Conservation (phyloP, 2,888 invertebrate species). For the Nephrotoma appendiculata region DNA sequence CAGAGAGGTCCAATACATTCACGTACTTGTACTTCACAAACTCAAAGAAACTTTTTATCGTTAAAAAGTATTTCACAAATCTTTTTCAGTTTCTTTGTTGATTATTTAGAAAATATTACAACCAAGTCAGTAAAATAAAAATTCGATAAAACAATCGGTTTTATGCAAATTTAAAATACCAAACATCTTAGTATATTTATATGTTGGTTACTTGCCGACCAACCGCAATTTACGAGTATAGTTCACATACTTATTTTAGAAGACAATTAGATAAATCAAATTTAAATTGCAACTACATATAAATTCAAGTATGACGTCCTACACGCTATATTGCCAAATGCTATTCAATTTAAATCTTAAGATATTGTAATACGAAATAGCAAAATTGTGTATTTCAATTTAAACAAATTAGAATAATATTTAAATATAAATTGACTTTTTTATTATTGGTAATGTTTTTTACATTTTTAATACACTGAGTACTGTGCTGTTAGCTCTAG, state of each 20-base stretch:
- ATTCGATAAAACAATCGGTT: too few species aligned
- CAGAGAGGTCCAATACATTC: too few species aligned
- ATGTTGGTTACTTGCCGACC: too few species aligned
- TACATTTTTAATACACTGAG: neutral
- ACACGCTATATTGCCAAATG: neutral
- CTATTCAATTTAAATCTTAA: neutral
- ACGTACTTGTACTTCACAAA: too few species aligned
- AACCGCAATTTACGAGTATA: too few species aligned
- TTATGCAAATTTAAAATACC: too few species aligned
- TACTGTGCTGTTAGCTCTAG: neutral
- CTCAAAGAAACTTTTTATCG: too few species aligned
- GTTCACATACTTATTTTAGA: neutral
- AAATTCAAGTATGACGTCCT: neutral
- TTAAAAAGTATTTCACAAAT: too few species aligned
- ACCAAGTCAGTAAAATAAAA: too few species aligned
- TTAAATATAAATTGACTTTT: neutral
- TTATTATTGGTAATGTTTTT: neutral
- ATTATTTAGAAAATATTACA: too few species aligned
- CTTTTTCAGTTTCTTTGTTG: too few species aligned
- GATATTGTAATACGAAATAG: neutral
- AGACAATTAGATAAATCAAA: neutral
- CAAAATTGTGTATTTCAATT: neutral
- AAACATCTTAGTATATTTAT: too few species aligned
- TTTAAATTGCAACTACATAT: neutral
- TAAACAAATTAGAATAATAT: neutral